Conservation (phyloP, 2,888 invertebrate species). For the Calephelis perditalis region DNA sequence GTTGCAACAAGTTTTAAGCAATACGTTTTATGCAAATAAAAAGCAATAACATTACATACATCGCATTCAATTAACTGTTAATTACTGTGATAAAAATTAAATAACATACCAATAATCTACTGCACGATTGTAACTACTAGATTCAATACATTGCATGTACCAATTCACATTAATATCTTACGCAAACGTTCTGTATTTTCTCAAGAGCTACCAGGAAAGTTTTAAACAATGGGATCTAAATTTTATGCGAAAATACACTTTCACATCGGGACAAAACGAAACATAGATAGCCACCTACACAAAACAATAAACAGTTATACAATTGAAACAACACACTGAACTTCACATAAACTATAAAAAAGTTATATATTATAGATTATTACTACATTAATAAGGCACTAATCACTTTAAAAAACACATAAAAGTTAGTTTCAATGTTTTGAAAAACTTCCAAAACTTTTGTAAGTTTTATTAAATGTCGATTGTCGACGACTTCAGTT, state of each 20-base stretch:
- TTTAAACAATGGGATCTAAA: conserved; percentile 72
- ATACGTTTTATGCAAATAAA: background rate
- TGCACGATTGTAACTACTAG: background rate
- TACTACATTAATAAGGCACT: conserved; percentile 11
- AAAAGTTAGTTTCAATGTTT: conserved; percentile 41
- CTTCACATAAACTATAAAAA: conserved; percentile 29
- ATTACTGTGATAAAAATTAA: background rate
- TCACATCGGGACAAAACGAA: conserved; percentile 63
- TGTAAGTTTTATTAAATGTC: conserved; percentile 40
- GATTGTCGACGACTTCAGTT: conserved; percentile 59
- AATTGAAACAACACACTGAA: conserved; percentile 42
- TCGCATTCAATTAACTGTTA: background rate
- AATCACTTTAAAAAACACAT: conserved; percentile 21
- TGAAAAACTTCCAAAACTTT: conserved; percentile 55
- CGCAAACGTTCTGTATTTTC: conserved; percentile 55
- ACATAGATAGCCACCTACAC: conserved; percentile 68
- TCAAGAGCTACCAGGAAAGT: conserved; percentile 62
- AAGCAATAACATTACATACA: background rate
- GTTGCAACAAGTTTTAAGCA: too few species aligned
- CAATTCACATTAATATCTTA: conserved; percentile 40
- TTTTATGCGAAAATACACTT: conserved; percentile 74
- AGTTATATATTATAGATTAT: conserved; percentile 24
- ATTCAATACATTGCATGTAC: conserved; percentile 42
- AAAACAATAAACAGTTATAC: conserved; percentile 69
- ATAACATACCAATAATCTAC: conserved; percentile 1